Evolutionary conservation across 2,888 invertebrate species (phyloP), one percentile per base, ranked within the genome.

Genomic region (Odiellus spinosus): DNA sequence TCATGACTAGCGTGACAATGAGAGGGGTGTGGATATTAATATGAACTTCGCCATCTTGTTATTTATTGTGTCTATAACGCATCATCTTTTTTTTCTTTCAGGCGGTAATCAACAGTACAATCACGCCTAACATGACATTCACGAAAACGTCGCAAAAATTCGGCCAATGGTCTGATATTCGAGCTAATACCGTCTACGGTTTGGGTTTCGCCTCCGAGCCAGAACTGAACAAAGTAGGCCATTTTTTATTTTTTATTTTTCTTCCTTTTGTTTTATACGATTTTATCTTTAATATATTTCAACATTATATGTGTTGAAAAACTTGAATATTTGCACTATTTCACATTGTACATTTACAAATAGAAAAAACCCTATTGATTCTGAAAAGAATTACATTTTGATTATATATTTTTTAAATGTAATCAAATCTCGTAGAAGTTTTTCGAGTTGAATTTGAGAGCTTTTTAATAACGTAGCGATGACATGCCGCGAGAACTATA

Each of bases 61-160:
- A n/a, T n/a, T n/a, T n/a, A n/a, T n/a, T n/a, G n/a, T n/a, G n/a
- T n/a, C n/a, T n/a, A n/a, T n/a, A n/a, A n/a, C n/a, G n/a, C n/a
- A n/a, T n/a, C 26, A 26, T 26, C 26, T 26, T 15, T 6, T 44
- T 42, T 32, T 40, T 35, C 44, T 66, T 66, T 6, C 69, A 84
- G 80, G 91, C 93, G 59, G 88, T 96, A 55, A 93, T 96, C 63
- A 96, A 96, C 72, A 93, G 91, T 66, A 95, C 93, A 40, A 88
- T 96, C 59, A 91, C 91, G 45, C 86, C 91, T 6, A 88, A 84
- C 64, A 95, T 96, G 95, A 88, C 87, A 39, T 95, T 96, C 66
- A 95, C 95, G 42, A 96, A 95, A 69, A 96, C 95, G 3, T 95
- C 95, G 8, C 95, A 95, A 69, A 96, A 96, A 71, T 96, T 96